Evolutionary conservation across 2,113 vertebrate species (phyloP), one percentile per base, ranked within the genome.

Genomic region (Apteryx mantelli): DNA sequence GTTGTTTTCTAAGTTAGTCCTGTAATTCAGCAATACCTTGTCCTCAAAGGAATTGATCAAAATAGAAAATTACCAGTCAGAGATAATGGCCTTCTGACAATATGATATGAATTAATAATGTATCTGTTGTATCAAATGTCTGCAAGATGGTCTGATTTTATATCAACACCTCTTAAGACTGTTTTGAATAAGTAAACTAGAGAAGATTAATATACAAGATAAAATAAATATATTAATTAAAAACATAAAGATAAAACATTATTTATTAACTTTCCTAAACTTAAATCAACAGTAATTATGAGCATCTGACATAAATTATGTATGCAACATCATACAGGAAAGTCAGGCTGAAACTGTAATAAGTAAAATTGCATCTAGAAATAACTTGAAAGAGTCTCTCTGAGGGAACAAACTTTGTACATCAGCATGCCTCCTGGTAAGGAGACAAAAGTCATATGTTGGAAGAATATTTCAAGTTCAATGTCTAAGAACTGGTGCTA

Each of bases 381-480:
- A 82, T 38, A 91, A 28, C 12, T 87, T 56, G 63, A 71, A 74
- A 87, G 40, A 44, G 6, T 42, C 11, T 69, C 8, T 50, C 60
- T 46, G 24, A 55, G 32, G 44, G 48, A 93, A 89, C 48, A 93
- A 82, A 85, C 65, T 68, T 92, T 64, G 68, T 61, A 65, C 8
- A 87, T 58, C 34, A 50, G 9, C 19, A 69, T 60, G 20, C 15
- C 53, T 91, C 79, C 24, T 80, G 58, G 58, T 73, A 82, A 56
- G 40, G 34, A 89, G 44, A 44, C 66, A 93, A 85, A 92, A 89
- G 30, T 63, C 55, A 86, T 53, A 66, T 38, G 34, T 42, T 91
- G 64, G 63, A 91, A 95, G 53, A 96, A 94, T 66, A 80, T 89
- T 83, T 93, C 68, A 66, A 53, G 87, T 82, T 95, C 40, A 30